phyloP scores from a whole-genome alignment of 2,797 vertebrate genomes.

The Crenichthys baileyi region DNA sequence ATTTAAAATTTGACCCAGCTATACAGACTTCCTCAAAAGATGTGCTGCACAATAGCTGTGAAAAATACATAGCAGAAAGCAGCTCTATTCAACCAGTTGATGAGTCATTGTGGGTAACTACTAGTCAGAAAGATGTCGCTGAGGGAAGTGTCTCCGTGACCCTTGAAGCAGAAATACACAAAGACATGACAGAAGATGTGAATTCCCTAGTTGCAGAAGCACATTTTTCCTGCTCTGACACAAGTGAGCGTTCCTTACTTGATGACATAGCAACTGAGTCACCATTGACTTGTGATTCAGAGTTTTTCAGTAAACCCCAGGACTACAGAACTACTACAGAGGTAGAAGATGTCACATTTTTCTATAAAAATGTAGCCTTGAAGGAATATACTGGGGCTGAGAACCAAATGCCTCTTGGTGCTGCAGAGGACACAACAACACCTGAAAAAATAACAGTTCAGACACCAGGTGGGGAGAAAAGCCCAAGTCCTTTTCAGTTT shows the following conservation, averaged over 20 bases:
- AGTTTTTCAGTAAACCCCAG: conserved; percentile 10
- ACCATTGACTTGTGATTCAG: conserved; percentile 3
- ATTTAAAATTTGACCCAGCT: conserved; percentile 68
- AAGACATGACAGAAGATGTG: conserved; percentile 9
- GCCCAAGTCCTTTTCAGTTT: conserved; percentile 91
- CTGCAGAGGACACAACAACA: conserved; percentile 81
- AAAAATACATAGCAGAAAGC: conserved; percentile 31
- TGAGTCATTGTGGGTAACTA: conserved; percentile 11
- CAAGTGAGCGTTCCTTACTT: conserved; percentile 25
- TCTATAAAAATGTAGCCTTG: conserved; percentile 77
- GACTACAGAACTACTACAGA: conserved; percentile 15
- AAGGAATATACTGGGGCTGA: conserved; percentile 81
- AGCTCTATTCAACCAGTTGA: conserved; percentile 23
- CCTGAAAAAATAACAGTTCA: conserved; percentile 82
- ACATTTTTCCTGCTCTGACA: conserved; percentile 13
- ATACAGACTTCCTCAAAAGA: conserved; percentile 78
- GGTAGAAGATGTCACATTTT: conserved; percentile 60
- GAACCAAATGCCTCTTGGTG: conserved; percentile 81
- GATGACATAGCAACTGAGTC: conserved; percentile 25
- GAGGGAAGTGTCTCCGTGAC: conserved; percentile 20
- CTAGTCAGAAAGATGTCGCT: conserved; percentile 14
- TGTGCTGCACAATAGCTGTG: conserved; percentile 73
- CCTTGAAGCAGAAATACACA: conserved; percentile 23
- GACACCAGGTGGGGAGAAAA: conserved; percentile 85
- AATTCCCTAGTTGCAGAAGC: conserved; percentile 6